phyloP scores from a whole-genome alignment of 2,888 invertebrate genomes.

The Mellilla xanthometata region DNA sequence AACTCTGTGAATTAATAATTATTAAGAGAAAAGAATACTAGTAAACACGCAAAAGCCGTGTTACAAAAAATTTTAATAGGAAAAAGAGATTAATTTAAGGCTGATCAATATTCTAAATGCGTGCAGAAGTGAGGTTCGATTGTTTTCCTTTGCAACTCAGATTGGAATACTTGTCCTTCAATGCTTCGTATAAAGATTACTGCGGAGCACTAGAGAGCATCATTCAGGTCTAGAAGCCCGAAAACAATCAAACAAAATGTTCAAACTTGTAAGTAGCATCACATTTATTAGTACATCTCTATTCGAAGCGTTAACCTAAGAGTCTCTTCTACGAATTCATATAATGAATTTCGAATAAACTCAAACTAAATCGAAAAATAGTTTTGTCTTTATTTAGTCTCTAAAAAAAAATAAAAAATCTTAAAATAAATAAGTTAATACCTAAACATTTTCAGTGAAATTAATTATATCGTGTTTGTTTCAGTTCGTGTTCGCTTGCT shows the following conservation, averaged over 20 bases:
- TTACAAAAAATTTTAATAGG: conserved; percentile 3
- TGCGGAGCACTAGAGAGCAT: conserved; percentile 21
- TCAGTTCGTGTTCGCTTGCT: conserved; percentile 68
- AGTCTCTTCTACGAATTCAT: too few species aligned
- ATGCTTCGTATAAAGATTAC: conserved; percentile 26
- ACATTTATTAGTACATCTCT: too few species aligned
- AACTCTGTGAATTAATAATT: too few species aligned
- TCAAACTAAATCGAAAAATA: too few species aligned
- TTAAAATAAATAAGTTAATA: too few species aligned
- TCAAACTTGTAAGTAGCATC: conserved; percentile 48
- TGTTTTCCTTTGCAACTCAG: conserved; percentile 11
- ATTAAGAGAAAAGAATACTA: not conserved
- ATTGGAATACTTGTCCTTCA: conserved; percentile 23
- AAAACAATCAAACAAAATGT: conserved; percentile 42
- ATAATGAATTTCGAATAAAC: too few species aligned
- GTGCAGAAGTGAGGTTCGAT: not conserved
- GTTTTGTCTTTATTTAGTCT: too few species aligned
- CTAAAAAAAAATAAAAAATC: too few species aligned
- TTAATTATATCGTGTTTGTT: conserved; percentile 24
- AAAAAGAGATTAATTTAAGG: conserved; percentile 1
- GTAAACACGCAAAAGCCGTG: conserved; percentile 1
- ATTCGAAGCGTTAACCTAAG: too few species aligned
- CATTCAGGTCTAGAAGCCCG: conserved; percentile 33
- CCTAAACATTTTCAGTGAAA: too few species aligned
- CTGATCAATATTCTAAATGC: conserved; percentile 25